Percentiles rank a stretch among this genome's conserved stretches.
These are phyloP conservation scores for Zaprionus capensis DNA, from an alignment of 1,140 invertebrate genomes.

Conservation along the genomic window DNA sequence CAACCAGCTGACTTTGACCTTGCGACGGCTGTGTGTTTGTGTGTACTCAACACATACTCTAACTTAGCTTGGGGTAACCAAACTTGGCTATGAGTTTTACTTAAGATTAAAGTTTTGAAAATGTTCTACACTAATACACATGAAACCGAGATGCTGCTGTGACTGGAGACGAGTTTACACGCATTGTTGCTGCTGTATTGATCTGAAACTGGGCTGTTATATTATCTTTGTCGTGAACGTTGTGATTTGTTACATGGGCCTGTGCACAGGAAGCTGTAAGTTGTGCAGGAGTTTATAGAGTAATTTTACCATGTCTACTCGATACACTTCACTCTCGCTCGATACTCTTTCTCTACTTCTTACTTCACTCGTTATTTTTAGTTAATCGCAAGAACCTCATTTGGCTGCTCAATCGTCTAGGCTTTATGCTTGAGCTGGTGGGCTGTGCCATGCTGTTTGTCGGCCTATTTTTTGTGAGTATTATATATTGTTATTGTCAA, in stretches of 20 bases:
- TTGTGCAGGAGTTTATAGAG: neutral
- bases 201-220: constrained; percentile 27
- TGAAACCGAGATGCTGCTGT: constrained; percentile 16
- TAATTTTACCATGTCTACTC: neutral
- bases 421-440: constrained; percentile 42
- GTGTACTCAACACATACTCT: constrained; percentile 26
- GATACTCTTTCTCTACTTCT: neutral
- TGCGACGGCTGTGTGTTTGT: constrained; percentile 24
- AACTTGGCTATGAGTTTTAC: constrained; percentile 46
- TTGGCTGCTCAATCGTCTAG: constrained; percentile 16
- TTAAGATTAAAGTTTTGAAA: neutral
- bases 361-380: neutral
- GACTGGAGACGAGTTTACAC: neutral
- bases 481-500: neutral
- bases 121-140: neutral
- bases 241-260: constrained; percentile 23
- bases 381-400: neutral
- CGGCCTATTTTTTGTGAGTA: constrained; percentile 10
- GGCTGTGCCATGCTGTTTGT: constrained; percentile 42
- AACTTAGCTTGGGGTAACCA: constrained; percentile 17
- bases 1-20: constrained; percentile 66
- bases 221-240: constrained; percentile 24
- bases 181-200: constrained; percentile 26
- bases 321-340: neutral
- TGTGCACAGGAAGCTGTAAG: constrained; percentile 47